A percentile compares a stretch with the other conserved stretches of the same genome.
phyloP scores from a whole-genome alignment of 37 sponge, comb jelly and placozoan species.

The Ianthella basta region DNA sequence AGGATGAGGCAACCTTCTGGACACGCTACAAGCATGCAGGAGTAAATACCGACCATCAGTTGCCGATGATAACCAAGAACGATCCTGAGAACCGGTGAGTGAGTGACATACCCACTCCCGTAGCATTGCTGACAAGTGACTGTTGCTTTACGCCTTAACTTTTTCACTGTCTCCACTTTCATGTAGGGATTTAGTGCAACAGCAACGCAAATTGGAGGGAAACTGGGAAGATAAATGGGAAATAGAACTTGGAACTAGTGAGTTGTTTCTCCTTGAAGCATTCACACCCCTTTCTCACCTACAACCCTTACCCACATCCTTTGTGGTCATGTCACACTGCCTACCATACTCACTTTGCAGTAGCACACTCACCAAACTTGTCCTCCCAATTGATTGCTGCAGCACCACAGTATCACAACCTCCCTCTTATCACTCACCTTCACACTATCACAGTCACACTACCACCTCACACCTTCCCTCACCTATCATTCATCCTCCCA shows the following conservation, averaged over 20 bases:
- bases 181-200: too few relatives aligned
- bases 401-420: neutral
- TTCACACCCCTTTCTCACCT: too few relatives aligned
- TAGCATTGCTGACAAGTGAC: neutral
- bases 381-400: too few relatives aligned
- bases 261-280: too few relatives aligned
- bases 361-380: too few relatives aligned
- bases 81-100: neutral
- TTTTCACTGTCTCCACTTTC: too few relatives aligned
- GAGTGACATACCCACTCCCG: neutral
- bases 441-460: neutral
- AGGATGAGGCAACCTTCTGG: neutral
- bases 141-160: too few relatives aligned
- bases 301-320: too few relatives aligned
- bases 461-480: neutral
- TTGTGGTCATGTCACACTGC: too few relatives aligned
- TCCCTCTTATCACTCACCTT: neutral
- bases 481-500: neutral
- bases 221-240: neutral
- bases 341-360: too few relatives aligned
- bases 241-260: neutral
- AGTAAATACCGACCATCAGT: neutral
- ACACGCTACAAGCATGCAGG: neutral
- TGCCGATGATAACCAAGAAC: neutral
- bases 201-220: neutral